A percentile compares a stretch with the other conserved stretches of the same genome.
Conservation (phyloP, 2,888 invertebrate species). For the Epinotia brunnichana region DNA sequence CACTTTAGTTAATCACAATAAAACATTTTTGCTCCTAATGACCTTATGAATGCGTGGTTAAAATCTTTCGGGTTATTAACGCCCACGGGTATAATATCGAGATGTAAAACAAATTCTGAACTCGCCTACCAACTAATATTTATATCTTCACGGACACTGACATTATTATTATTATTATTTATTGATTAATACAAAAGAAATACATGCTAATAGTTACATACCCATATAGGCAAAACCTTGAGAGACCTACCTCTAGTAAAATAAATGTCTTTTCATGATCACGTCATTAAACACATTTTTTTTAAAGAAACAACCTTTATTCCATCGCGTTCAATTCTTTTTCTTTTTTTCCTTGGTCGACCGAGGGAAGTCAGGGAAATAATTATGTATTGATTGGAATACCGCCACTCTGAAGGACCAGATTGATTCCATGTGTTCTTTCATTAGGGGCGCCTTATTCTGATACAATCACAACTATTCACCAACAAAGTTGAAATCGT, state of each 20-base stretch:
- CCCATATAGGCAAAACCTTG: too few species aligned
- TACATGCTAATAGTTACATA: too few species aligned
- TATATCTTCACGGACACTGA: background rate
- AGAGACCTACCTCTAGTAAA: background rate
- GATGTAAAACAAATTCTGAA: background rate
- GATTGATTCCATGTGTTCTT: constrained; percentile 39
- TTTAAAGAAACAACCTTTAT: background rate
- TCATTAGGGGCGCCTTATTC: constrained; percentile 26
- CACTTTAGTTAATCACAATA: too few species aligned
- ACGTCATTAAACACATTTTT: background rate
- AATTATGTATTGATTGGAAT: constrained; percentile 30
- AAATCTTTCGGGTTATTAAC: too few species aligned
- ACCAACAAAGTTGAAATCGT: background rate
- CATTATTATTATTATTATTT: too few species aligned
- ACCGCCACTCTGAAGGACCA: constrained; percentile 14
- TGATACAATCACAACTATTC: background rate
- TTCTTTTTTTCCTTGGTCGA: background rate
- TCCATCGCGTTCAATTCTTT: background rate
- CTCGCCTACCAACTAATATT: too few species aligned
- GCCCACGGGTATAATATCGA: too few species aligned
- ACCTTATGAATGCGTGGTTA: too few species aligned
- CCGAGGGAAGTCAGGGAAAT: constrained; percentile 1
- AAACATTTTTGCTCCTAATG: too few species aligned
- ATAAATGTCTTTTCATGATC: background rate
- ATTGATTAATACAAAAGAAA: too few species aligned